A percentile compares a stretch with the other conserved stretches of the same genome.
These are phyloP conservation scores for Palloptera scutellata DNA, from an alignment of 2,888 invertebrate species.

Conservation along the genomic window DNA sequence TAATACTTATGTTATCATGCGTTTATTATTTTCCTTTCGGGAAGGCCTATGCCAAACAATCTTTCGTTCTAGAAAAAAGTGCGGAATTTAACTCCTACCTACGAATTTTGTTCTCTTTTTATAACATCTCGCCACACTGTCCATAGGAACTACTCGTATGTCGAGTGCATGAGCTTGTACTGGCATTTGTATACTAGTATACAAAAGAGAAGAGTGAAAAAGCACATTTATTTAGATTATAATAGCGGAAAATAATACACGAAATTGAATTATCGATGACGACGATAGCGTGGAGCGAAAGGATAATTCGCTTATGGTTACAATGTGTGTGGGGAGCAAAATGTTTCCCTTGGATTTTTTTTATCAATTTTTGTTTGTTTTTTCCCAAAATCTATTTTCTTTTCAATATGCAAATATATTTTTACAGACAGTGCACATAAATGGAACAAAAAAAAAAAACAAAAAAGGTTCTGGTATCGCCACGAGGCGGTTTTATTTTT, in stretches of 20 bases:
- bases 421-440: background rate
- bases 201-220: too few relatives aligned
- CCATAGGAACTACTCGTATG: too few relatives aligned
- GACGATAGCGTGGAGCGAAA: conserved; percentile 15
- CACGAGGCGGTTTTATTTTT: background rate
- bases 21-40: too few relatives aligned
- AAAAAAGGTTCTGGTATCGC: background rate
- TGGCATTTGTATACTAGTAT: too few relatives aligned
- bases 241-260: conserved; percentile 51
- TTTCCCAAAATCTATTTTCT: background rate
- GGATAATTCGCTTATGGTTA: conserved; percentile 22
- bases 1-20: too few relatives aligned
- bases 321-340: background rate
- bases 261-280: conserved; percentile 57
- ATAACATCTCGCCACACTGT: too few relatives aligned
- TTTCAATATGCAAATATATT: background rate
- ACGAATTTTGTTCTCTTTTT: too few relatives aligned
- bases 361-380: background rate
- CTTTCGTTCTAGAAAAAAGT: too few relatives aligned
- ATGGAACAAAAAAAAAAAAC: background rate
- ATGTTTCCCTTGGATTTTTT: too few relatives aligned
- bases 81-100: too few relatives aligned
- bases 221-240: conserved; percentile 32
- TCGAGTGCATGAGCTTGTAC: too few relatives aligned
- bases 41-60: too few relatives aligned